Evolutionary conservation across 2,113 vertebrate genomes (phyloP).

Genomic region (Symphodus melops): DNA sequence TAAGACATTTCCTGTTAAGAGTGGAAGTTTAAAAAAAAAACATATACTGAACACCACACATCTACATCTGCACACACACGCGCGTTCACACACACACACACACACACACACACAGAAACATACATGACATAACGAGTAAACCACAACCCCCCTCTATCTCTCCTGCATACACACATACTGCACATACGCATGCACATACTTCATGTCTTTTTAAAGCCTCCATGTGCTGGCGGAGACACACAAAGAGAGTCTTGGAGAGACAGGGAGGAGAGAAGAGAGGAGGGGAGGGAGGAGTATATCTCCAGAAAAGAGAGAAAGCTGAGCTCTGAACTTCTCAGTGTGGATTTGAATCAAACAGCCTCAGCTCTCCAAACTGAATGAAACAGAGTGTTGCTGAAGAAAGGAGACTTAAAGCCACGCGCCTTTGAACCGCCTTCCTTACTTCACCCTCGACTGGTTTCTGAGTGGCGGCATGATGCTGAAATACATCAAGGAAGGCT

Average conservation of each 20-base stretch:
- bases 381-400: slow-evolving; percentile 34
- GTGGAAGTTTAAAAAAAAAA: too few relatives aligned
- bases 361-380: slow-evolving; percentile 24
- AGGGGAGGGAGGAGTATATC: slow-evolving; percentile 48
- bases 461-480: slow-evolving; percentile 53
- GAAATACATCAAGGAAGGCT: slow-evolving; percentile 49
- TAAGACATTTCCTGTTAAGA: slow-evolving; percentile 1
- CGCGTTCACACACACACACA: background rate
- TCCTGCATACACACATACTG: slow-evolving; percentile 12
- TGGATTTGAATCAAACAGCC: slow-evolving; percentile 46
- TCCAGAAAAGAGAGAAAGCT: slow-evolving; percentile 47
- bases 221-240: slow-evolving; percentile 53
- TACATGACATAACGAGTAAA: slow-evolving; percentile 31
- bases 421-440: slow-evolving; percentile 6
- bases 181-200: slow-evolving; percentile 41
- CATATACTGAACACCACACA: background rate
- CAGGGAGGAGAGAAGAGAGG: slow-evolving; percentile 10
- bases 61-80: background rate
- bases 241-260: slow-evolving; percentile 27
- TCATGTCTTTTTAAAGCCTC: slow-evolving; percentile 60
- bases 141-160: slow-evolving; percentile 7
- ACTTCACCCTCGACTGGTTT: slow-evolving; percentile 1
- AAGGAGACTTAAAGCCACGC: slow-evolving; percentile 32
- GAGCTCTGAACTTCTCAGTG: slow-evolving; percentile 33
- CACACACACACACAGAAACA: background rate